These are phyloP conservation scores for Brachypteracias leptosomus DNA, from an alignment of 2,113 vertebrate genomes.

Conservation along the genomic window DNA sequence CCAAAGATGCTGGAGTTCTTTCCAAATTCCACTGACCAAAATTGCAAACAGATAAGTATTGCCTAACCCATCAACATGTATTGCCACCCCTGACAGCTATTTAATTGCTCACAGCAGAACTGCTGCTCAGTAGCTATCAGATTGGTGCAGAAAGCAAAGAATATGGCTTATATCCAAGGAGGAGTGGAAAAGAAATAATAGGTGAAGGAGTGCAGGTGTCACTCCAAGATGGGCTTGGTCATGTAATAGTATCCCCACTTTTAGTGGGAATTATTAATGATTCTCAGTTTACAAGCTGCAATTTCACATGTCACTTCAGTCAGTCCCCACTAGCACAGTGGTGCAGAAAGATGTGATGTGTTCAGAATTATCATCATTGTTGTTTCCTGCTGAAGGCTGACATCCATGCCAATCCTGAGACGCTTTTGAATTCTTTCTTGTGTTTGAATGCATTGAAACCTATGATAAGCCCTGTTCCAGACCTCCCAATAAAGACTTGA, in stretches of 20 bases:
- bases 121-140: neutral
- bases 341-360: neutral
- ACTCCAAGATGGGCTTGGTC: neutral
- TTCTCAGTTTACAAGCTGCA: neutral
- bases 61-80: neutral
- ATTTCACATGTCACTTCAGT: neutral
- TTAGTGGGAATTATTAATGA: neutral
- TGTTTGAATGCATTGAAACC: neutral
- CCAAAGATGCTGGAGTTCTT: slow-evolving; percentile 1
- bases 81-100: neutral
- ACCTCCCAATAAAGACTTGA: neutral
- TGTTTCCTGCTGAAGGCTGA: neutral
- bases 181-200: neutral
- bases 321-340: neutral
- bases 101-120: neutral
- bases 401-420: neutral
- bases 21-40: slow-evolving; percentile 15
- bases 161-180: neutral
- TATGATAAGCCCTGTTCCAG: neutral
- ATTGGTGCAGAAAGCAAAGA: neutral
- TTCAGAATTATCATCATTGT: neutral
- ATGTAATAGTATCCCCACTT: neutral
- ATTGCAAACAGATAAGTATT: neutral
- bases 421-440: neutral
- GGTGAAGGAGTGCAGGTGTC: neutral